Conservation (phyloP, 1,140 invertebrate genomes). For the Drosophila erecta region DNA sequence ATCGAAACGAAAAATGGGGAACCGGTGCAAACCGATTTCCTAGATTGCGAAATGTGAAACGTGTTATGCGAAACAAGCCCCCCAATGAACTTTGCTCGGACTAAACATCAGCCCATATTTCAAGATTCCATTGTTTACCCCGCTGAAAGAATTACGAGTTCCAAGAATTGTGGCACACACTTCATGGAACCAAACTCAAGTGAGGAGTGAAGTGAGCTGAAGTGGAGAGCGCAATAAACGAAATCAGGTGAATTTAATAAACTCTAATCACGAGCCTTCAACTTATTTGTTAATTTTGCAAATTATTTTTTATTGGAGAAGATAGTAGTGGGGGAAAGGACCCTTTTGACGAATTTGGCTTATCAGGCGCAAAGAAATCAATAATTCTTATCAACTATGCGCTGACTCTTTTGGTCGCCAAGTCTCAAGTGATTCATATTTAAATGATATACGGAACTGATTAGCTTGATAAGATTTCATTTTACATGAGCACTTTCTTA, state of each 20-base stretch:
- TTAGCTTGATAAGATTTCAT: slow-evolving; percentile 24
- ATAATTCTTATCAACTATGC: slow-evolving; percentile 36
- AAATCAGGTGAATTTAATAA: slow-evolving; percentile 77
- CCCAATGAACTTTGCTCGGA: slow-evolving; percentile 35
- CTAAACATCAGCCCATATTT: slow-evolving; percentile 40
- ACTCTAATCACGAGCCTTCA: slow-evolving; percentile 57
- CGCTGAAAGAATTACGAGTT: slow-evolving; percentile 17
- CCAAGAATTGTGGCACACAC: slow-evolving; percentile 25
- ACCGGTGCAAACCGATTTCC: slow-evolving; percentile 17
- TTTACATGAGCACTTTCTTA: neutral
- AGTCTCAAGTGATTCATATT: slow-evolving; percentile 35
- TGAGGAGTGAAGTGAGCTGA: slow-evolving; percentile 2
- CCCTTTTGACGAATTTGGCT: slow-evolving; percentile 18
- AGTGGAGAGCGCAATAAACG: slow-evolving; percentile 52
- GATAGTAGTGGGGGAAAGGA: slow-evolving; percentile 3
- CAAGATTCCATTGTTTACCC: slow-evolving; percentile 34
- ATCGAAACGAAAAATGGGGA: neutral
- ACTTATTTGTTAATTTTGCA: slow-evolving; percentile 64
- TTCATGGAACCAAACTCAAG: neutral
- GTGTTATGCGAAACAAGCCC: slow-evolving; percentile 35
- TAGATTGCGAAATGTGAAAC: slow-evolving; percentile 39
- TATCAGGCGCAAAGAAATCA: slow-evolving; percentile 53
- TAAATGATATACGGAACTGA: slow-evolving; percentile 35
- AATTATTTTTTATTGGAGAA: slow-evolving; percentile 53
- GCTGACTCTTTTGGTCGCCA: slow-evolving; percentile 15